A percentile compares a stretch with the other conserved stretches of the same genome.
Conservation (phyloP, 1,140 invertebrate species). For the Eriocheir sinensis region DNA sequence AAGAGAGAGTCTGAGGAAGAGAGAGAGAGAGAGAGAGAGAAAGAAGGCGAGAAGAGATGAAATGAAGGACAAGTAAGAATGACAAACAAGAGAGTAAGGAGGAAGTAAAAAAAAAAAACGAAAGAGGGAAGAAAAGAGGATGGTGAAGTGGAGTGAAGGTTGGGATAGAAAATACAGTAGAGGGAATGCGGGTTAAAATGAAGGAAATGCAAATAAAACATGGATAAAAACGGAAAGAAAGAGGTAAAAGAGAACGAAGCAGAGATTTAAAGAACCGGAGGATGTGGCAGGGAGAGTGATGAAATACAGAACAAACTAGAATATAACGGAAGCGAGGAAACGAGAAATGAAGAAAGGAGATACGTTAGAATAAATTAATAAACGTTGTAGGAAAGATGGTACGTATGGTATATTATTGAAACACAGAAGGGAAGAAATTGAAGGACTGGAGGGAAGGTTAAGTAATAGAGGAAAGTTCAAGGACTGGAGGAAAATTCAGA, state of each 20-base stretch:
- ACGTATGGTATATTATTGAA: no score
- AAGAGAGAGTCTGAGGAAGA: not conserved
- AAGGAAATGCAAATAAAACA: not conserved
- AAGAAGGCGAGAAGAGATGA: not conserved
- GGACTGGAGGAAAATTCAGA: not conserved
- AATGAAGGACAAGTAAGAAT: not conserved
- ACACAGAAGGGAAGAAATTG: no score
- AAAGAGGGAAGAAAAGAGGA: not conserved
- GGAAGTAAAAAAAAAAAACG: not conserved
- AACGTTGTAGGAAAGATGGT: no score
- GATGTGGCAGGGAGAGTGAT: not conserved
- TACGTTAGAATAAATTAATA: no score
- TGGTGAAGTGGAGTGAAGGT: not conserved
- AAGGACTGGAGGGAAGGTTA: not conserved
- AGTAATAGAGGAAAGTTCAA: not conserved
- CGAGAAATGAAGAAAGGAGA: no score
- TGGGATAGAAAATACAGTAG: not conserved
- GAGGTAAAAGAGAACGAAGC: not conserved
- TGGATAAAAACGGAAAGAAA: not conserved
- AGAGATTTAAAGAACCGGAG: slow-evolving; percentile 39
- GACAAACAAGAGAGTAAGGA: not conserved
- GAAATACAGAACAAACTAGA: not conserved
- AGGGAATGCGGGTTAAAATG: not conserved
- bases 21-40: not conserved
- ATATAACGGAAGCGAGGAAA: no score